Conservation (phyloP, 1,140 invertebrate species). For the Sinonovacula constricta region DNA sequence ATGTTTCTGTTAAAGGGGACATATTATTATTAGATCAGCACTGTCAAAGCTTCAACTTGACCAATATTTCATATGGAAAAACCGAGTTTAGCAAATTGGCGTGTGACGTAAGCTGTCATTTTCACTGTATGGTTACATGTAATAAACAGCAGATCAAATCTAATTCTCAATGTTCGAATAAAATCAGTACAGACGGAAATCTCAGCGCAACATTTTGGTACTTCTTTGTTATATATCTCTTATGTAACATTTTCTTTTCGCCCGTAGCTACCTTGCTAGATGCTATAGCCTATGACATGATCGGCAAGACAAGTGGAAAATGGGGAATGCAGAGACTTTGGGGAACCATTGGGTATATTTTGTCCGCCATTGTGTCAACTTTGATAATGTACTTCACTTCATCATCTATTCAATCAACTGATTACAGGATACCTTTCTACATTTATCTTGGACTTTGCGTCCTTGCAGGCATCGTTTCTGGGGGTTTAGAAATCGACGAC, state of each 20-base stretch:
- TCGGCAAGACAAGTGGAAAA: constrained; percentile 50
- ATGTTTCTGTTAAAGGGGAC: constrained; percentile 48
- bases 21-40: neutral
- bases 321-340: constrained; percentile 63
- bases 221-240: constrained; percentile 59
- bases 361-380: constrained; percentile 66
- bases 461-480: constrained; percentile 50
- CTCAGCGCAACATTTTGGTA: constrained; percentile 55
- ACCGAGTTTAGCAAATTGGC: too few species aligned
- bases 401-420: constrained; percentile 40
- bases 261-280: constrained; percentile 61
- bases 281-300: constrained; percentile 62
- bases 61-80: too few species aligned
- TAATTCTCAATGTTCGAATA: too few species aligned
- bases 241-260: constrained; percentile 57
- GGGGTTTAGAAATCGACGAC: constrained; percentile 36
- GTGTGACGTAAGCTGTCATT: too few species aligned
- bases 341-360: constrained; percentile 61
- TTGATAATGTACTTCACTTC: constrained; percentile 65
- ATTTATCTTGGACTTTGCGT: constrained; percentile 63
- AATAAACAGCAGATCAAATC: too few species aligned
- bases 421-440: constrained; percentile 67
- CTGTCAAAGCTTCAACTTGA: constrained; percentile 66
- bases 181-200: too few species aligned
- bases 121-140: too few species aligned